phyloP scores from a whole-genome alignment of 2,113 vertebrate species.

The Leuciscus idus region DNA sequence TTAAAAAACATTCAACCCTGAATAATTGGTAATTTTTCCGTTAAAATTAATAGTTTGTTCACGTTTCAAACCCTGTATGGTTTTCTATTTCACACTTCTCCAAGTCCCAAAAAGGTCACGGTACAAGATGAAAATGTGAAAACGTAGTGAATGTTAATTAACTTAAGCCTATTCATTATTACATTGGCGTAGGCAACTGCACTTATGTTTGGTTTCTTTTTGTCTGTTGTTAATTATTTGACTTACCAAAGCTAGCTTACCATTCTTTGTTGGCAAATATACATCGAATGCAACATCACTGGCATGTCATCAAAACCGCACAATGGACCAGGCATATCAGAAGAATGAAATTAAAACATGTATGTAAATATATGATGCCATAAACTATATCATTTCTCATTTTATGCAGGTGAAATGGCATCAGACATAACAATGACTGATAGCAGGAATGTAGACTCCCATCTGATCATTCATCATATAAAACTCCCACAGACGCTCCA shows the following conservation, averaged over 20 bases:
- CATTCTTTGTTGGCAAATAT: not conserved
- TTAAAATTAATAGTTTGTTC: not conserved
- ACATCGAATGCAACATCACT: not conserved
- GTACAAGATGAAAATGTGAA: not conserved
- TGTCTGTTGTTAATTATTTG: not conserved
- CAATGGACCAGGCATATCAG: not conserved
- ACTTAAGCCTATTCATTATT: not conserved
- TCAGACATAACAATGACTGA: conserved; percentile 15
- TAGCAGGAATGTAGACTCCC: not conserved
- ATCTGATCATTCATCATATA: conserved; percentile 22
- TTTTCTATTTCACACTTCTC: conserved; percentile 12
- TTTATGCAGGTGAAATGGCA: not conserved
- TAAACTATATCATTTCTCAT: not conserved
- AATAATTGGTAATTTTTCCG: not conserved
- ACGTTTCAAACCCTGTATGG: not conserved
- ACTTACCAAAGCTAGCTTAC: not conserved
- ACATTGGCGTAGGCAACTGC: not conserved
- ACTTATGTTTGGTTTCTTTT: not conserved
- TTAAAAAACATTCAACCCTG: not conserved
- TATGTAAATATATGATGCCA: not conserved
- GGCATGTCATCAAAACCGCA: not conserved
- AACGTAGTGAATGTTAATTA: not conserved
- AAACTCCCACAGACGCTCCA: conserved; percentile 3
- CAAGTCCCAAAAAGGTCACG: conserved; percentile 3
- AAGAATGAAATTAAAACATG: not conserved